Percentiles rank a stretch among this genome's conserved stretches.
These are phyloP conservation scores for Macropodus opercularis DNA, from an alignment of 2,797 vertebrate genomes.

Conservation along the genomic window DNA sequence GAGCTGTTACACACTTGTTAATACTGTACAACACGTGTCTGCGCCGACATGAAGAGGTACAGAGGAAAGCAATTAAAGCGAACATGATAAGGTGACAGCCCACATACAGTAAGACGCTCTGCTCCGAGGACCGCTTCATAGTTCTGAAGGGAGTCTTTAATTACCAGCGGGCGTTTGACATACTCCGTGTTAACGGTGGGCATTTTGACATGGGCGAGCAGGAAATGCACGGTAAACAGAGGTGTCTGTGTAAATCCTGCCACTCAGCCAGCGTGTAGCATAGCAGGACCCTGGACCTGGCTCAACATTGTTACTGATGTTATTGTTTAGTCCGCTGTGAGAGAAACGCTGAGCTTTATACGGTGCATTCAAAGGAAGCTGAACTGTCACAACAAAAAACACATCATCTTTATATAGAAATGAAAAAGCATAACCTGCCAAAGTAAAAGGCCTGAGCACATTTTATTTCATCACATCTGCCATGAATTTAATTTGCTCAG, in stretches of 20 bases:
- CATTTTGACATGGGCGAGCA: slow-evolving; percentile 8
- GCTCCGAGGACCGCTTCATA: slow-evolving; percentile 4
- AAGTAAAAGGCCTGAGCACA: no score
- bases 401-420: no score
- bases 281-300: slow-evolving; percentile 2
- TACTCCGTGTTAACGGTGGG: background rate
- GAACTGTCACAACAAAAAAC: no score
- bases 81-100: slow-evolving; percentile 20
- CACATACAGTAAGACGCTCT: slow-evolving; percentile 45
- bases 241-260: background rate
- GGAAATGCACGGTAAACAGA: slow-evolving; percentile 24
- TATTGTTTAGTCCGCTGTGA: background rate
- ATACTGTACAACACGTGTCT: background rate
- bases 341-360: background rate
- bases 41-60: slow-evolving; percentile 2
- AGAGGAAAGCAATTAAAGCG: slow-evolving; percentile 31
- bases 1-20: slow-evolving; percentile 7
- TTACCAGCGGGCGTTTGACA: no score
- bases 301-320: background rate
- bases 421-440: no score
- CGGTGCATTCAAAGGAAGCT: background rate
- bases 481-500: no score
- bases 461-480: no score
- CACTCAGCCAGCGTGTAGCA: slow-evolving; percentile 3
- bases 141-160: slow-evolving; percentile 17